Percentiles rank a stretch among this genome's conserved stretches.
Evolutionary conservation across 2,888 invertebrate genomes (phyloP).

Genomic region (Phengaris alcon): DNA sequence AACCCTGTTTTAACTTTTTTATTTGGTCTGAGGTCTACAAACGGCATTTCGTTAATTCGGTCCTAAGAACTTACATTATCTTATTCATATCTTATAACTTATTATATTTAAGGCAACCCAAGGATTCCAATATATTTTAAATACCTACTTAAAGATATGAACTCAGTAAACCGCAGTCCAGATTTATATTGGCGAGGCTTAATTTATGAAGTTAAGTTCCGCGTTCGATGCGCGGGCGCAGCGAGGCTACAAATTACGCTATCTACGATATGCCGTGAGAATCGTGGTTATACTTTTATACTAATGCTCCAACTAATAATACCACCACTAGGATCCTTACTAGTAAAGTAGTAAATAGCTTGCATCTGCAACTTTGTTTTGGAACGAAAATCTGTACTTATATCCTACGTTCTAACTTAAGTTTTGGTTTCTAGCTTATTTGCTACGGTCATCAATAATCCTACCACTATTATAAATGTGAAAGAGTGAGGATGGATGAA

Average conservation of each 20-base stretch:
- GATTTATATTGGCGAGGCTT: slow-evolving; percentile 9
- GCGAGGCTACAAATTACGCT: slow-evolving; percentile 20
- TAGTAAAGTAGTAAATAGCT: neutral
- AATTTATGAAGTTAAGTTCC: slow-evolving; percentile 3
- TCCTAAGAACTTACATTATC: no score
- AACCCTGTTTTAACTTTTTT: no score
- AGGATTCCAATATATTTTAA: neutral
- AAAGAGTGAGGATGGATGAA: no score
- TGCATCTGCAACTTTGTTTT: no score
- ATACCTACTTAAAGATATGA: neutral
- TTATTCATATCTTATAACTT: no score
- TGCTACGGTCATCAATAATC: no score
- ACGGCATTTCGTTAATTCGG: no score
- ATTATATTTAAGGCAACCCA: neutral
- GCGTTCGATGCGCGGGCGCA: neutral
- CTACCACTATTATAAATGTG: no score
- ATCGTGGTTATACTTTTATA: slow-evolving; percentile 5
- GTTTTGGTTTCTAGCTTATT: no score
- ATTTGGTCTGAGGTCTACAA: no score
- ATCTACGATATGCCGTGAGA: neutral
- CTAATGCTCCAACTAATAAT: neutral
- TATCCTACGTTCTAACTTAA: no score
- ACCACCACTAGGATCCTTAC: neutral
- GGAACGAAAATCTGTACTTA: no score
- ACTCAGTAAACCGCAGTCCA: neutral